Base-by-base conservation (phyloP, 2,888 invertebrate genomes). In the Torymus texanus region DNA sequence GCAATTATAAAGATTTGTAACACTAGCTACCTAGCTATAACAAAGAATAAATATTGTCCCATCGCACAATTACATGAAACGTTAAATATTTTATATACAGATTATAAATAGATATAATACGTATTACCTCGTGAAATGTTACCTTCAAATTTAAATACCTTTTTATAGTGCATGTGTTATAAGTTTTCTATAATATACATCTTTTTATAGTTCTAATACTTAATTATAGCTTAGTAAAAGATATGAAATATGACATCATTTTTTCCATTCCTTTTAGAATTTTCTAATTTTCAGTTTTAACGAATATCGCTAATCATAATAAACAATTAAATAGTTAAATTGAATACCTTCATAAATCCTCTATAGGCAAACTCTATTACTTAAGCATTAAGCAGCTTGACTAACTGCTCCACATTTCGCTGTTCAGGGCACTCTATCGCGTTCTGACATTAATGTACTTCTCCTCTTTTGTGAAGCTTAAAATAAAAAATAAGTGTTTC, bases 391-490 rank as follows among this genome's bases (percentile, higher is more conserved):
- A 55, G 29, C n/a, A 12, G 2, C 24, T 58, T 13, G 4, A 58
- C 14, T 59, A 50, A 21, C 12, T 71, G 50, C 18, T 71, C 21
- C 50, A 61, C 50, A 71, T n/a, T 14, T 21, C 16, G 14, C 3
- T 12, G 41, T 18, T 51, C 51, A 58, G 56, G 56, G 41, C 16
- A 55, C 18, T 0, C 14, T 29, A 51, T 8, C 56, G 24, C n/a
- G n/a, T n/a, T 61, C 13, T 51, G n/a, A 13, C 41, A 21, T 59
- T 65, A 61, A 55, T 66, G 41, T 59, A 53, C 71, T 51, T 61
- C 21, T 72, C 68, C 29, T 4, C 53, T 73, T 72, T 78, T 75
- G 75, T 82, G 75, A 59, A 78, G 80, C 65, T 80, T 51, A 81
- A 81, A 78, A 79, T 24, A 72, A 66, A 53, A 66, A 55, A 63